Evolutionary conservation across 2,888 invertebrate species (phyloP), one percentile per base, ranked within the genome.

Genomic region (Erebia ligea): DNA sequence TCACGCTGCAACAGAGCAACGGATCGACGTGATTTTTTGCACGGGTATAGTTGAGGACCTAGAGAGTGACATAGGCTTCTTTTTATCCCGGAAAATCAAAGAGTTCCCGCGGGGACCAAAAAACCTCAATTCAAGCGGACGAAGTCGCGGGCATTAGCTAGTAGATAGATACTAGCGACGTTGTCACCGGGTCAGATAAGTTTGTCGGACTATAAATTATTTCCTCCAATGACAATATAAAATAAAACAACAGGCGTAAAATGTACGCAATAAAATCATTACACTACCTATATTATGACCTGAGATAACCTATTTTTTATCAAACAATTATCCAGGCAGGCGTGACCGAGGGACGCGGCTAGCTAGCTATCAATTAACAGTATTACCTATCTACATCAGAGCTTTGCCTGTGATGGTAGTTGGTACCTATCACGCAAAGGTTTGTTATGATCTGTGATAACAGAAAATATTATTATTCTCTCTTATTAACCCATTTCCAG

Each of bases 301-400:
- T 70, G 58, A 25, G 15, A 15, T 68, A 67, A 72, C 72, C 74
- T 68, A 54, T 70, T 70, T 69, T 72, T 72, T 74, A 70, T 73
- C 67, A 56, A 63, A 45, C 45, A 25, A n/a, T 9, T 9, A 69
- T 0, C 65, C 72, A 70, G 61, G 72, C 66, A 54, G 69, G 66
- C 74, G 72, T 68, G 59, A 70, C 72, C 70, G 62, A 70, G 72
- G 72, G 74, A 70, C 63, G 48, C 62, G 65, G 52, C 65, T 72
- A 72, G 72, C 66, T 63, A 65, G 68, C 63, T 72, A 74, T 72
- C 72, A 69, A 69, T 71, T 68, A 70, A 59, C 56, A 69, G 57
- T 65, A 65, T 65, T 69, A 65, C 64, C 2, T 69, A 58, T 69
- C 58, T 59, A 69, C 65, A 65, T 63, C 64, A 25, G 65, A 58